These are phyloP conservation scores for Ovibos moschatus DNA, from an alignment of 2,113 vertebrate species.

Conservation along the genomic window DNA sequence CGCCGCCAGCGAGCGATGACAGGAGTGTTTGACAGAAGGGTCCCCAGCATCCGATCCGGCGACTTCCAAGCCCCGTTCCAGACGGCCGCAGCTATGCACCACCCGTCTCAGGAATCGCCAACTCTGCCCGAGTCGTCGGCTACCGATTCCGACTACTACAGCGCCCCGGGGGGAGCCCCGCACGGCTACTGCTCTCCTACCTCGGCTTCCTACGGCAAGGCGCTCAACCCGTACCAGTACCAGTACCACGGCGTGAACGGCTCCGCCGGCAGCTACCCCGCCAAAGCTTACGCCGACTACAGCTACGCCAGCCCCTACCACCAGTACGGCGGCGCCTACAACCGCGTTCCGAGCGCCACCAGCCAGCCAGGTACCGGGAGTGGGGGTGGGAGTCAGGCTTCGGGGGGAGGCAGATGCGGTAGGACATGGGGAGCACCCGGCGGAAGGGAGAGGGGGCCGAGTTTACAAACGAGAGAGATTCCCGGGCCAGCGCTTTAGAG, in stretches of 20 bases:
- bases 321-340: slow-evolving; percentile 95
- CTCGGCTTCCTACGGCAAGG: slow-evolving; percentile 94
- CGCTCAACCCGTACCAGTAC: slow-evolving; percentile 96
- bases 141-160: slow-evolving; percentile 99
- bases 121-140: slow-evolving; percentile 97
- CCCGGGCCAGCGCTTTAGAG: neutral
- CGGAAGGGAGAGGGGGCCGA: neutral
- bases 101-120: slow-evolving; percentile 97
- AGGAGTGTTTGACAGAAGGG: slow-evolving; percentile 98
- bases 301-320: slow-evolving; percentile 92
- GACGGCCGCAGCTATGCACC: slow-evolving; percentile 85
- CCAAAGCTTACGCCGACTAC: slow-evolving; percentile 94
- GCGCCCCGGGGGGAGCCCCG: slow-evolving; percentile 89
- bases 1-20: slow-evolving; percentile 86
- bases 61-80: slow-evolving; percentile 96
- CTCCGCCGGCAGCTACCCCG: slow-evolving; percentile 91
- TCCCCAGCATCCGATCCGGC: slow-evolving; percentile 91
- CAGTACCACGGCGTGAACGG: slow-evolving; percentile 95
- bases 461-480: neutral
- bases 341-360: slow-evolving; percentile 89
- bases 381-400: neutral
- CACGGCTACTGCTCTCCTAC: slow-evolving; percentile 98
- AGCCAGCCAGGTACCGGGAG: slow-evolving; percentile 91
- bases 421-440: neutral
- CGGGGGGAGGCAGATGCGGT: neutral